Conservation (phyloP, 2,113 vertebrate genomes). For the Lampris megalopsis region DNA sequence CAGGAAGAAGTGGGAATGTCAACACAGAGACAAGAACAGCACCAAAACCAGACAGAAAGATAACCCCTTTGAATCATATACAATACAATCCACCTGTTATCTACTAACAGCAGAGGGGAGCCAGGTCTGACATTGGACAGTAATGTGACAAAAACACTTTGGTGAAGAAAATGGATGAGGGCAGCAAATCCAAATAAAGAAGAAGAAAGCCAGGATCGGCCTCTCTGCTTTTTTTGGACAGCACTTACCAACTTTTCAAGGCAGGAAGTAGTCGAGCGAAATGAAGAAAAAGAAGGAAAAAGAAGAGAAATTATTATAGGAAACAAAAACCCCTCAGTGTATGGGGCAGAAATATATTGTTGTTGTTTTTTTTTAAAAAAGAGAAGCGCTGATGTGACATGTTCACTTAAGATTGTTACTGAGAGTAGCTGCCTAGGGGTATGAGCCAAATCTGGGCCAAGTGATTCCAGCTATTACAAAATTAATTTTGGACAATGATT, state of each 20-base stretch:
- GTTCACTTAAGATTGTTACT: neutral
- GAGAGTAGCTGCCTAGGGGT: neutral
- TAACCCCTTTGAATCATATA: slow-evolving; percentile 6
- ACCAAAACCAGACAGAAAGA: slow-evolving; percentile 55
- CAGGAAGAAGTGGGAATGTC: slow-evolving; percentile 41
- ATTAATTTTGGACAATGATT: slow-evolving; percentile 24
- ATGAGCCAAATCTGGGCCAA: slow-evolving; percentile 28
- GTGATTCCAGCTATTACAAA: slow-evolving; percentile 26
- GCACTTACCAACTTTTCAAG: slow-evolving; percentile 73
- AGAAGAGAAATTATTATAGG: slow-evolving; percentile 46
- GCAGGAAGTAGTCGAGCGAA: slow-evolving; percentile 48
- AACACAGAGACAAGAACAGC: slow-evolving; percentile 43
- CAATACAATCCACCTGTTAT: slow-evolving; percentile 1
- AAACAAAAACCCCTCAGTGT: slow-evolving; percentile 10
- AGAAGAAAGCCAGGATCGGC: slow-evolving; percentile 35
- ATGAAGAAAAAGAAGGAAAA: slow-evolving; percentile 10
- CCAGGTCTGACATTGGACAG: neutral
- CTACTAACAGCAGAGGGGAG: slow-evolving; percentile 45
- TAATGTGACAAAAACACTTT: neutral
- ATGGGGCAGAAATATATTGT: too few relatives aligned
- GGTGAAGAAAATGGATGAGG: slow-evolving; percentile 42
- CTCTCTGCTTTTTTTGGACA: slow-evolving; percentile 43
- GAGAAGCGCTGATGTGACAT: neutral
- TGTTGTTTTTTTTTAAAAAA: neutral
- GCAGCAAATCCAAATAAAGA: slow-evolving; percentile 38